Percentiles rank a stretch among this genome's conserved stretches.
These are phyloP conservation scores for Varanus salvator DNA, from an alignment of 2,113 vertebrate species.

Conservation along the genomic window DNA sequence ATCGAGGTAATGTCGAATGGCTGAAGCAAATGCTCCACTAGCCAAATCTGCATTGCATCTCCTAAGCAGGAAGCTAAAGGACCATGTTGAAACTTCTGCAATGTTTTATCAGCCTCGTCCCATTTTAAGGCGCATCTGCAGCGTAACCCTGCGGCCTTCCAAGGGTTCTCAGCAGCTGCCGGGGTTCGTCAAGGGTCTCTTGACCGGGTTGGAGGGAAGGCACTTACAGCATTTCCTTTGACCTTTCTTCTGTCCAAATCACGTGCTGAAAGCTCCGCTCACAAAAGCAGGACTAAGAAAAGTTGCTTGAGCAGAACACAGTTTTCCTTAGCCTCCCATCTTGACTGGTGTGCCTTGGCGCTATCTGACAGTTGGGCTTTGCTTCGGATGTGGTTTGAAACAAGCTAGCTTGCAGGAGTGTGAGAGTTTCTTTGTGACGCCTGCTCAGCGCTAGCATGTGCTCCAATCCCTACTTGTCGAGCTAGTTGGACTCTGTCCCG, in stretches of 20 bases:
- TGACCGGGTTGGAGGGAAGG: not conserved
- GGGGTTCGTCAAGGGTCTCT: slow-evolving; percentile 11
- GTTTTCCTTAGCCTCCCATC: slow-evolving; percentile 19
- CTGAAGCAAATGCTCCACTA: not conserved
- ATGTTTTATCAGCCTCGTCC: not conserved
- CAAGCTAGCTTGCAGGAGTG: not conserved
- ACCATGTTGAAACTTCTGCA: not conserved
- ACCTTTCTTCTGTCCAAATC: slow-evolving; percentile 56
- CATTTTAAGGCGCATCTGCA: not conserved
- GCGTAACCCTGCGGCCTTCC: accelerated
- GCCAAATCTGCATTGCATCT: not conserved
- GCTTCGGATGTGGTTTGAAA: slow-evolving; percentile 48
- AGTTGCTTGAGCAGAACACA: not conserved
- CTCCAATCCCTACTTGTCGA: slow-evolving; percentile 47
- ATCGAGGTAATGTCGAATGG: not conserved
- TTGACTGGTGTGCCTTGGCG: slow-evolving; percentile 27
- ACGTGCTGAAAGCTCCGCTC: slow-evolving; percentile 49
- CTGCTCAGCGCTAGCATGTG: slow-evolving; percentile 22
- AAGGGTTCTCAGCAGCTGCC: slow-evolving; percentile 8
- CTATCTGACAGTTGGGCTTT: slow-evolving; percentile 63
- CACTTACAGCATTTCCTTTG: slow-evolving; percentile 73
- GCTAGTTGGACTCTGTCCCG: slow-evolving; percentile 33
- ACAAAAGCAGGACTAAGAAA: slow-evolving; percentile 13
- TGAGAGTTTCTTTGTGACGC: slow-evolving; percentile 5
- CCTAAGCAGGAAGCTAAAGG: not conserved